Conservation (phyloP, 2,797 vertebrate genomes). For the Gymnoscopelus microlampas region DNA sequence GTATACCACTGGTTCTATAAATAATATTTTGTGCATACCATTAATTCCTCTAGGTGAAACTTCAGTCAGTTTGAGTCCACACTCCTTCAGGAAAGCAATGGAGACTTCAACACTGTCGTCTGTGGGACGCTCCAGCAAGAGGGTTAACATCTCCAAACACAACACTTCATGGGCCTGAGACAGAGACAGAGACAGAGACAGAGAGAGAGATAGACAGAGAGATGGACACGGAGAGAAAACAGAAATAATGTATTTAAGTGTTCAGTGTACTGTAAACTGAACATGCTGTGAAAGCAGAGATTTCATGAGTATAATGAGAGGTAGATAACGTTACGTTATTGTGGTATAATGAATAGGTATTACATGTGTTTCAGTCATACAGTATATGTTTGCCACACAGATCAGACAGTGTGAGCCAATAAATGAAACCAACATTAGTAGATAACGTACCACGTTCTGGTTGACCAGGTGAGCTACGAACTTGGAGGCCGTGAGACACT, state of each 20-base stretch:
- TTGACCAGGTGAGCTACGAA: slow-evolving; percentile 99
- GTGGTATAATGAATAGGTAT: too few relatives aligned
- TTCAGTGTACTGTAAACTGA: too few relatives aligned
- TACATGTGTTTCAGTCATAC: too few relatives aligned
- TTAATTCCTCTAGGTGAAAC: slow-evolving; percentile 96
- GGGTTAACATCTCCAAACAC: slow-evolving; percentile 96
- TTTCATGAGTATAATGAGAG: too few relatives aligned
- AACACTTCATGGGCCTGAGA: slow-evolving; percentile 94
- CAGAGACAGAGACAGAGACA: neutral
- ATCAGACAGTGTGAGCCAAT: too few relatives aligned
- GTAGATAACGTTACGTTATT: too few relatives aligned
- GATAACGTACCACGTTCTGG: slow-evolving; percentile 94
- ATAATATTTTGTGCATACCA: slow-evolving; percentile 69
- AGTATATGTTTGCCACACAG: too few relatives aligned
- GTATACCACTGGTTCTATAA: too few relatives aligned
- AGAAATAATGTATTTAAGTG: too few relatives aligned
- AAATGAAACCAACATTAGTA: too few relatives aligned
- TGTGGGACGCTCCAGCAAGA: slow-evolving; percentile 94
- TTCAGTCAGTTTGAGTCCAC: slow-evolving; percentile 95
- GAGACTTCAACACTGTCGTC: slow-evolving; percentile 98
- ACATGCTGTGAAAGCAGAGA: too few relatives aligned
- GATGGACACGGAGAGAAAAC: neutral
- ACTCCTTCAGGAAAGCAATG: slow-evolving; percentile 96
- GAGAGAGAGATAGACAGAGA: neutral
- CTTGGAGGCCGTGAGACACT: slow-evolving; percentile 95